Conservation (phyloP, 2,888 invertebrate species). For the Athalia circularis region DNA sequence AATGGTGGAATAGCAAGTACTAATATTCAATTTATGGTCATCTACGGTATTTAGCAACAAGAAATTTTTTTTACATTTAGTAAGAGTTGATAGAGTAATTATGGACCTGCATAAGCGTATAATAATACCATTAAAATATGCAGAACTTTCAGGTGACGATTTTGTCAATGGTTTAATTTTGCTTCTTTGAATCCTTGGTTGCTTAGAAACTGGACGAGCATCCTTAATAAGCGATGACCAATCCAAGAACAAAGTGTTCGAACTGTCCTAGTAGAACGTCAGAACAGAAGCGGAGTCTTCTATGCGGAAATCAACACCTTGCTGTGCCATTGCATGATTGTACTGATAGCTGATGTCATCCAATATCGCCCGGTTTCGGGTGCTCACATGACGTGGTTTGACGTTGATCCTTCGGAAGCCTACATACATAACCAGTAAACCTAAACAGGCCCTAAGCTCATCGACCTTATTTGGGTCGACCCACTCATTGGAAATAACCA, state of each 20-base stretch:
- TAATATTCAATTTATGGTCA: no score
- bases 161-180: conserved; percentile 3
- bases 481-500: no score
- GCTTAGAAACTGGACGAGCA: neutral
- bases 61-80: no score
- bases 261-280: conserved; percentile 58
- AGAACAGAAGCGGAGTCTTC: conserved; percentile 66
- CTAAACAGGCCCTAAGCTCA: no score
- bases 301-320: conserved; percentile 70
- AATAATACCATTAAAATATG: conserved; percentile 15
- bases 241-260: neutral
- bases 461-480: neutral
- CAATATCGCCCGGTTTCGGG: conserved; percentile 65
- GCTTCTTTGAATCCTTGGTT: neutral
- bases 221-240: neutral
- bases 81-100: neutral
- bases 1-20: neutral
- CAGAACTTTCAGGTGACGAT: conserved; percentile 5
- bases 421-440: conserved; percentile 40
- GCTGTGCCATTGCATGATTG: conserved; percentile 66
- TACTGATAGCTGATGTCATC: conserved; percentile 68
- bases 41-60: no score
- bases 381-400: conserved; percentile 68
- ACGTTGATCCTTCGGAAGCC: conserved; percentile 69
- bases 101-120: neutral